Evolutionary conservation across 2,113 vertebrate species (phyloP).

Genomic region (Channa maculata): DNA sequence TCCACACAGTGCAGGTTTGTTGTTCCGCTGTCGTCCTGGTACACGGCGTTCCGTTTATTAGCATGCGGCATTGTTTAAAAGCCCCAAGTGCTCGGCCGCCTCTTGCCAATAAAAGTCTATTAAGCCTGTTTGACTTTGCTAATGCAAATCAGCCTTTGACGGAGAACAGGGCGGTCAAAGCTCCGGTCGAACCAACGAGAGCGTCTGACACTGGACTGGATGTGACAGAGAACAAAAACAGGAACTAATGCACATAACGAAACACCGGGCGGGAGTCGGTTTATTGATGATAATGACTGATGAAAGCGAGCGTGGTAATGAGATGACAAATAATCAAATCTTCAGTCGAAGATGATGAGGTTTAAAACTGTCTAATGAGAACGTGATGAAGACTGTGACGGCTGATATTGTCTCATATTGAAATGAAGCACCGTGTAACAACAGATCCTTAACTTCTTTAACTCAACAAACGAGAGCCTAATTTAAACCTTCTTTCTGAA

Average conservation of each 20-base stretch:
- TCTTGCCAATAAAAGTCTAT: slow-evolving; percentile 71
- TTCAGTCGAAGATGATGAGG: slow-evolving; percentile 1
- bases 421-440: too few species aligned
- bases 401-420: too few species aligned
- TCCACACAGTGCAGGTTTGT: neutral
- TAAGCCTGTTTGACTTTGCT: slow-evolving; percentile 74
- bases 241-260: slow-evolving; percentile 34
- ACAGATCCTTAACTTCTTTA: too few species aligned
- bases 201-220: slow-evolving; percentile 38
- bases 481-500: too few species aligned
- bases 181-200: slow-evolving; percentile 31
- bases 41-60: slow-evolving; percentile 57
- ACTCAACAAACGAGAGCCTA: too few species aligned
- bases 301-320: slow-evolving; percentile 34
- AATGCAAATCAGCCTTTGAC: slow-evolving; percentile 65
- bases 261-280: slow-evolving; percentile 21
- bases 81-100: slow-evolving; percentile 29
- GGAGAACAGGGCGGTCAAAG: slow-evolving; percentile 26
- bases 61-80: slow-evolving; percentile 67
- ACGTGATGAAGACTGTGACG: neutral
- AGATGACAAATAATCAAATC: slow-evolving; percentile 17
- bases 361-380: neutral
- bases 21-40: slow-evolving; percentile 37
- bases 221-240: slow-evolving; percentile 46
- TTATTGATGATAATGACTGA: slow-evolving; percentile 24